Evolutionary conservation across 2,888 invertebrate genomes (phyloP).

Genomic region (Tethea ocularis): DNA sequence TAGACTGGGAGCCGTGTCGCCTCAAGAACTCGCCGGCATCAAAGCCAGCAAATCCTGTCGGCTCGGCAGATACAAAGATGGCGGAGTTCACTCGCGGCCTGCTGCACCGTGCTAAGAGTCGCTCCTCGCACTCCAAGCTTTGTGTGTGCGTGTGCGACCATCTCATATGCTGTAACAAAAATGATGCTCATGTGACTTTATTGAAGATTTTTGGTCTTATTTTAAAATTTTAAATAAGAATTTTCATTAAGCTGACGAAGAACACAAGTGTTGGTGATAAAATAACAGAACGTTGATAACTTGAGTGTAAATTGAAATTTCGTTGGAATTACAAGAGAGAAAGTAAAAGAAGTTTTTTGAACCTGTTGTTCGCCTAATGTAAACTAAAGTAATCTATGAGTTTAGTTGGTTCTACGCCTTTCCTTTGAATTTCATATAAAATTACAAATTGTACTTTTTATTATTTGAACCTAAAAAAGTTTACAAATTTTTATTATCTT

Average conservation of each 20-base stretch:
- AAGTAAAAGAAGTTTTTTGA: too few species aligned
- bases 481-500: background rate
- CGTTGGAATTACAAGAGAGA: too few species aligned
- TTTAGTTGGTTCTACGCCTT: background rate
- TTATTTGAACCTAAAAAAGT: background rate
- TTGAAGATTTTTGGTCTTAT: background rate
- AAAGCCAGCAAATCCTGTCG: conserved; percentile 89
- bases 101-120: conserved; percentile 80
- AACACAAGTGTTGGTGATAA: background rate
- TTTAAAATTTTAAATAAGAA: background rate
- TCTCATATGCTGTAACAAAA: conserved; percentile 85
- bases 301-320: too few species aligned
- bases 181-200: background rate
- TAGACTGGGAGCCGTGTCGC: conserved; percentile 91
- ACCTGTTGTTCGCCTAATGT: too few species aligned
- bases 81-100: conserved; percentile 93
- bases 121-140: conserved; percentile 85
- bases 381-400: too few species aligned
- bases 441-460: background rate
- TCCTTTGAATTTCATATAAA: background rate
- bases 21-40: conserved; percentile 92
- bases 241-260: background rate
- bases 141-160: conserved; percentile 87
- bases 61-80: conserved; percentile 91
- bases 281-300: background rate